These are phyloP conservation scores for Phlogophora meticulosa DNA, from an alignment of 2,888 invertebrate genomes.

Conservation along the genomic window DNA sequence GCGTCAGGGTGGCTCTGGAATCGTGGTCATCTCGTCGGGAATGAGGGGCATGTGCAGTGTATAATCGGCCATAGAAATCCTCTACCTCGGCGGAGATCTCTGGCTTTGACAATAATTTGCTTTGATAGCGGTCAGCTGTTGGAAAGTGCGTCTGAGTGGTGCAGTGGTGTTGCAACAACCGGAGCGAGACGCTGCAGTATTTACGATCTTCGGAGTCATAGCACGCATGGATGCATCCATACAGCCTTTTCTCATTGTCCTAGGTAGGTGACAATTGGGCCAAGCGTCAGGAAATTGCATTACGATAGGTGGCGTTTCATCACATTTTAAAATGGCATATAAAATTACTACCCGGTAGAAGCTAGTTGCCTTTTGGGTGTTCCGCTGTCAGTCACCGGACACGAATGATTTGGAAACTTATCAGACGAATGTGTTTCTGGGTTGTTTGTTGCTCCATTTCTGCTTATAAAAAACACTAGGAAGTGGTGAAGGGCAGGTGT, in stretches of 20 bases:
- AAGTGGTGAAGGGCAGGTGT: too few relatives aligned
- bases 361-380: neutral
- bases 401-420: too few relatives aligned
- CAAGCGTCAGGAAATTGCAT: neutral
- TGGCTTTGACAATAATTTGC: too few relatives aligned
- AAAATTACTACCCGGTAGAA: neutral
- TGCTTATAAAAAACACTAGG: too few relatives aligned
- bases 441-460: too few relatives aligned
- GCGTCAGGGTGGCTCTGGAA: too few relatives aligned
- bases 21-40: too few relatives aligned
- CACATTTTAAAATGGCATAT: neutral
- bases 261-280: neutral
- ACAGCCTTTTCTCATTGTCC: slow-evolving; percentile 14
- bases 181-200: slow-evolving; percentile 25
- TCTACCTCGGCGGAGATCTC: too few relatives aligned
- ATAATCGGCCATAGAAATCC: too few relatives aligned
- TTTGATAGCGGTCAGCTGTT: slow-evolving; percentile 44
- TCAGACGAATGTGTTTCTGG: too few relatives aligned
- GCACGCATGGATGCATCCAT: slow-evolving; percentile 22
- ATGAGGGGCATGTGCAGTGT: too few relatives aligned
- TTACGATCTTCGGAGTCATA: slow-evolving; percentile 8
- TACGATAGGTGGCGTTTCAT: neutral
- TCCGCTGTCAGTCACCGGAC: too few relatives aligned
- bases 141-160: slow-evolving; percentile 35
- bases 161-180: slow-evolving; percentile 7